A percentile compares a stretch with the other conserved stretches of the same genome.
These are phyloP conservation scores for Pterois miles DNA, from an alignment of 2,797 vertebrate genomes.

Conservation along the genomic window DNA sequence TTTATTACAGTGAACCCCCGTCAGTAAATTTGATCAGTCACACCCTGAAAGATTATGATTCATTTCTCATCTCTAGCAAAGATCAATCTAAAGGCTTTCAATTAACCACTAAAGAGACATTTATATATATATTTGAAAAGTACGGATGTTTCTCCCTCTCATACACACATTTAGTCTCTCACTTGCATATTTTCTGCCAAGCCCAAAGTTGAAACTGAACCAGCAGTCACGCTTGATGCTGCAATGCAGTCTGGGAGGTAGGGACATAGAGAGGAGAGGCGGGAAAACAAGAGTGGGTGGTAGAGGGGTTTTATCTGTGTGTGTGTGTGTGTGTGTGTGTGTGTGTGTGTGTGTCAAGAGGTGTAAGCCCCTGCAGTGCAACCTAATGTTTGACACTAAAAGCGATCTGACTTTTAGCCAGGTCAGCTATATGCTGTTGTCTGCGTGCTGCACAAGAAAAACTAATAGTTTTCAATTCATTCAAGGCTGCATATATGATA, in stretches of 20 bases:
- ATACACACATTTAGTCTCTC: neutral
- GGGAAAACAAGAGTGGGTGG: neutral
- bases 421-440: conserved; percentile 26
- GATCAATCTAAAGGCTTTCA: conserved; percentile 58
- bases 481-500: neutral
- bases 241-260: conserved; percentile 48
- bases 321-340: neutral
- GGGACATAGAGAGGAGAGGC: conserved; percentile 3
- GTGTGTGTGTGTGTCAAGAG: neutral
- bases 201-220: conserved; percentile 23
- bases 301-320: neutral
- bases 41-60: conserved; percentile 61
- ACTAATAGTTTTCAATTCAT: neutral
- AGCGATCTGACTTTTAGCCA: conserved; percentile 33
- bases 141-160: neutral
- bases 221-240: conserved; percentile 29
- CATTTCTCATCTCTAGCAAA: conserved; percentile 55
- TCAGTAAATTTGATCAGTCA: conserved; percentile 68
- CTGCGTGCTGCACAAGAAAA: conserved; percentile 9
- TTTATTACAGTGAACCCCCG: conserved; percentile 66
- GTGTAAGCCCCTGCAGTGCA: neutral
- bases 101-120: conserved; percentile 58
- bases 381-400: conserved; percentile 16
- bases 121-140: conserved; percentile 13
- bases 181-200: conserved; percentile 25